Evolutionary conservation across 2,113 vertebrate genomes (phyloP).

Genomic region (Poecile atricapillus): DNA sequence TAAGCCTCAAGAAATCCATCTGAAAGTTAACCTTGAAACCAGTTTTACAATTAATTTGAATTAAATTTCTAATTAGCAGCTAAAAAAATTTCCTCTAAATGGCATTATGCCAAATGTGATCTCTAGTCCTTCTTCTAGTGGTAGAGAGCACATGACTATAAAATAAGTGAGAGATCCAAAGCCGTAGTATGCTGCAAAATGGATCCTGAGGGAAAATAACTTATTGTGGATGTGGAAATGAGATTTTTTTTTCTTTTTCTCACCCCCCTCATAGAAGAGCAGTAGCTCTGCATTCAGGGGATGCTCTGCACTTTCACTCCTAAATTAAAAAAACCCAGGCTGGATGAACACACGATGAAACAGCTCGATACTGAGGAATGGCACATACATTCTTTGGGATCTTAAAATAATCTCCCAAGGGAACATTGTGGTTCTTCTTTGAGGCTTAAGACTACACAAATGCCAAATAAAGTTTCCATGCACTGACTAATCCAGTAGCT

Average conservation of each 20-base stretch:
- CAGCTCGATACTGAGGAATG: background rate
- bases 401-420: conserved; percentile 55
- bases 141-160: background rate
- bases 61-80: background rate
- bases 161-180: background rate
- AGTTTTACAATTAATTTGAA: background rate
- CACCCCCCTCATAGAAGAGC: background rate
- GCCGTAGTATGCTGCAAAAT: background rate
- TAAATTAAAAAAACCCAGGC: background rate
- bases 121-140: background rate
- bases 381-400: conserved; percentile 13
- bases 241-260: background rate
- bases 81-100: background rate
- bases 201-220: background rate
- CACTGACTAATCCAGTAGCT: conserved; percentile 9
- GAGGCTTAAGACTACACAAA: background rate
- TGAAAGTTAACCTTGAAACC: background rate
- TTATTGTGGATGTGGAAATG: background rate
- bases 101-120: background rate
- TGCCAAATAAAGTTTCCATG: conserved; percentile 27
- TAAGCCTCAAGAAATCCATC: background rate
- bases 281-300: background rate
- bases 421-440: conserved; percentile 23
- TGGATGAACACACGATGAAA: background rate
- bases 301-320: background rate